These are phyloP conservation scores for Idaea aversata DNA, from an alignment of 2,888 invertebrate species.

Conservation along the genomic window DNA sequence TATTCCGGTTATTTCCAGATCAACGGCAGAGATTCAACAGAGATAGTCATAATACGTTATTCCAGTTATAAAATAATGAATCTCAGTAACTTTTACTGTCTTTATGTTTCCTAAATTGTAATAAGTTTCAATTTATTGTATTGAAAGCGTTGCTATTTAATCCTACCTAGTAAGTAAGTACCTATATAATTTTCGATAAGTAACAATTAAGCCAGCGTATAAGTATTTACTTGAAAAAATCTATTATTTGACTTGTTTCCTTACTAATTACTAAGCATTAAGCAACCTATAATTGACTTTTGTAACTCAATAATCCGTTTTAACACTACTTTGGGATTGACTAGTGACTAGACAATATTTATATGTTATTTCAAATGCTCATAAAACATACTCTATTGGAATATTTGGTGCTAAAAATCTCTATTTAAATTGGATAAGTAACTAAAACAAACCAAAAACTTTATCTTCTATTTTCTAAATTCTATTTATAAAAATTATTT, in stretches of 20 bases:
- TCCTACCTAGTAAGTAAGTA: background rate
- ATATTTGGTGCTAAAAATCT: background rate
- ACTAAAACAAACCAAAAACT: background rate
- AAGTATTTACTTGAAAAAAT: background rate
- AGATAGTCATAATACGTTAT: conserved; percentile 17
- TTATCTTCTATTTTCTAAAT: background rate
- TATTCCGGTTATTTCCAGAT: conserved; percentile 23
- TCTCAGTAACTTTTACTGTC: background rate
- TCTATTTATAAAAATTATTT: too few species aligned
- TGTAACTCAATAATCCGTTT: too few species aligned
- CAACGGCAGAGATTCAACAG: conserved; percentile 25
- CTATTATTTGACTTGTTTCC: background rate
- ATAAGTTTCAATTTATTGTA: background rate
- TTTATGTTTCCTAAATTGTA: background rate
- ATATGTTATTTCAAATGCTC: background rate
- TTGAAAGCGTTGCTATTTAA: background rate
- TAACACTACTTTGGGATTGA: too few species aligned
- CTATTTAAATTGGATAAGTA: background rate
- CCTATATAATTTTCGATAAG: background rate
- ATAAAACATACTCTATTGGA: background rate
- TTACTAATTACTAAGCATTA: too few species aligned
- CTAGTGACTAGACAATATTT: too few species aligned
- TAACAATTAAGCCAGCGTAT: background rate
- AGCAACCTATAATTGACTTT: too few species aligned
- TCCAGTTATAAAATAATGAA: background rate